A percentile compares a stretch with the other conserved stretches of the same genome.
These are phyloP conservation scores for Diarsia dahlii DNA, from an alignment of 2,888 invertebrate species.

Conservation along the genomic window DNA sequence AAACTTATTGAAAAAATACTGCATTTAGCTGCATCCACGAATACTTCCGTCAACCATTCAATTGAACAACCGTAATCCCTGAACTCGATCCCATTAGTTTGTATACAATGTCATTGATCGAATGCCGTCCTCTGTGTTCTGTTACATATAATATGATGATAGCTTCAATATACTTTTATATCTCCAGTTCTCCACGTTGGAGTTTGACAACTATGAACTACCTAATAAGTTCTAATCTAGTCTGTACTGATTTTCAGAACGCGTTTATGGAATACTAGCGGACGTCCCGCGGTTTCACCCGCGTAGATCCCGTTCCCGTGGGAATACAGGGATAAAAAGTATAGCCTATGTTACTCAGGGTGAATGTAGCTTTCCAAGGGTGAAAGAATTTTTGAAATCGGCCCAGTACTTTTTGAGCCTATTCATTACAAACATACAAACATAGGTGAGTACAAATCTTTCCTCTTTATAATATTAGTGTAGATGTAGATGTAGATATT, in stretches of 20 bases:
- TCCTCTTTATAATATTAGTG: too few relatives aligned
- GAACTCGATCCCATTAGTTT: slow-evolving; percentile 51
- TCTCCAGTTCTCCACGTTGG: not conserved
- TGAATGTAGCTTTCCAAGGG: too few relatives aligned
- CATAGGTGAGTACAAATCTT: too few relatives aligned
- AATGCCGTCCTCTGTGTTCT: slow-evolving; percentile 33
- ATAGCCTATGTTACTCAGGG: too few relatives aligned
- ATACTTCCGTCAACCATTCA: slow-evolving; percentile 55
- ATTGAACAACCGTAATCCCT: slow-evolving; percentile 55
- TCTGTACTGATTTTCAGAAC: not conserved
- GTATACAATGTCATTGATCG: slow-evolving; percentile 53
- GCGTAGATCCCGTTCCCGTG: too few relatives aligned
- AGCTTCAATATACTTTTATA: slow-evolving; percentile 23
- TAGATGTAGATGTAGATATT: too few relatives aligned
- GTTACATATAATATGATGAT: slow-evolving; percentile 27
- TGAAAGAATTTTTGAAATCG: too few relatives aligned
- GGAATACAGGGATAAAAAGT: too few relatives aligned
- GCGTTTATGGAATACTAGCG: slow-evolving; percentile 1
- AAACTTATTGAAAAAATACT: not conserved
- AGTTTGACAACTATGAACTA: slow-evolving; percentile 6
- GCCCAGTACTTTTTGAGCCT: too few relatives aligned
- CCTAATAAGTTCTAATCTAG: not conserved
- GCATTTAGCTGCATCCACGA: slow-evolving; percentile 29
- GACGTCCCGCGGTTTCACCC: too few relatives aligned
- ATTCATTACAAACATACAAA: too few relatives aligned